Base-by-base conservation (phyloP, 2,797 vertebrate genomes). In the Pachyuromys duprasi region DNA sequence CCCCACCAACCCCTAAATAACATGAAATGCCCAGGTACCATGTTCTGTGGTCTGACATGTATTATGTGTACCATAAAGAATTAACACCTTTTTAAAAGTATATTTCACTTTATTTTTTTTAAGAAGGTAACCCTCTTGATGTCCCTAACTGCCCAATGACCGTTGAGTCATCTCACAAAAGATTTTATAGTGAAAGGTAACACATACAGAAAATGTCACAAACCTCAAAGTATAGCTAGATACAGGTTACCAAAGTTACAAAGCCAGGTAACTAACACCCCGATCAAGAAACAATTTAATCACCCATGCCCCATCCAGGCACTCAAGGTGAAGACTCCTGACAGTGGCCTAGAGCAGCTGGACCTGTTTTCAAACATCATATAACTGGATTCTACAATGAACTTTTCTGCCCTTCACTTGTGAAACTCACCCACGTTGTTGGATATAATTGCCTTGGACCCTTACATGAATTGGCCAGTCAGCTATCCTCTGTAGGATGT, bases 41-140 rank as follows among this genome's bases (percentile, higher is more conserved):
- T 80, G 74, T 96, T 95, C 62, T 86, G 2, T 78, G 92, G 31
- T 81, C 55, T 79, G 28, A 33, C 81, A 12, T 94, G 17, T 67
- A 20, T 86, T 74, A 17, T 39, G 11, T 24, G 3, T 79, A 5
- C 18, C 8, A 31, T 74, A 81, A 78, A 90, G 65, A 86, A 78
- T 63, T 36, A 57, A 6, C 57, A 24, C 12, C 42, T 22, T 72
- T 63, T 57, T 63, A 76, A 53, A 31, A 70, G 0, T 17, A 26
- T 57, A 82, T 91, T 95, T 84, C n/a, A 92, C 36, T 57, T 57
- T 57, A 17, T 17, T 57, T 49, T 57, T 49, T 49, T 49, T 49
- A 49, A 49, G 49, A 49, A 33, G 28, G 0, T 33, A 80, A 70
- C 90, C 67, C 4, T 55, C 24, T 33, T 81, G 55, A 81, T 87